phyloP scores from a whole-genome alignment of 1,140 invertebrate species.

The Latrodectus geometricus region DNA sequence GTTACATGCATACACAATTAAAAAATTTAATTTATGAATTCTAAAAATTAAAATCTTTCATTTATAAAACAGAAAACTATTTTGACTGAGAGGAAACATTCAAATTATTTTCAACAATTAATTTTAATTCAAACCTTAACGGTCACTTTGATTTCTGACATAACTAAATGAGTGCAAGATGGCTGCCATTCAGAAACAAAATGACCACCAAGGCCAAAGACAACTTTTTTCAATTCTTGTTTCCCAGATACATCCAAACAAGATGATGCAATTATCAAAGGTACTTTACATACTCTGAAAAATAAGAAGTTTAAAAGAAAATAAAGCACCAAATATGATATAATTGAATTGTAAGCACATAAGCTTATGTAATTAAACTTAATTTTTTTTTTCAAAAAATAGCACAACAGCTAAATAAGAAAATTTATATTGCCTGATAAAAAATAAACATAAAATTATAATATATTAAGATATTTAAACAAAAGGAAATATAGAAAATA shows the following conservation, averaged over 20 bases:
- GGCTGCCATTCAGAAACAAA: constrained; percentile 69
- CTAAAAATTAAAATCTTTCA: background rate
- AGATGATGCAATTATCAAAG: constrained; percentile 65
- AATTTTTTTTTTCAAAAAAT: no score
- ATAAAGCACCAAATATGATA: no score
- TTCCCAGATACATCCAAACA: constrained; percentile 62
- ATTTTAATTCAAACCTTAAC: constrained; percentile 73
- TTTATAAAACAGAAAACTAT: background rate
- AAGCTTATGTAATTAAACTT: no score
- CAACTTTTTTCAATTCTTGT: constrained; percentile 63
- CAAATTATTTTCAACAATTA: background rate
- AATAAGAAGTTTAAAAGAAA: background rate
- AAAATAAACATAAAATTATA: no score
- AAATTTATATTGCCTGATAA: no score
- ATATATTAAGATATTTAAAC: no score
- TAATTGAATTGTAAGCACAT: no score
- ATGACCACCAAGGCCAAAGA: constrained; percentile 68
- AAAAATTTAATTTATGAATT: no score
- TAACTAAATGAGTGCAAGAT: constrained; percentile 75
- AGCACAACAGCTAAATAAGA: no score
- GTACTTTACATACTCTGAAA: constrained; percentile 67
- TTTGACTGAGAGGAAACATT: background rate
- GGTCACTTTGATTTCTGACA: constrained; percentile 76
- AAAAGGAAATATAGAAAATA: no score
- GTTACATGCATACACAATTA: no score